Conservation (phyloP, 2,797 vertebrate species). For the Limosa lapponica region DNA sequence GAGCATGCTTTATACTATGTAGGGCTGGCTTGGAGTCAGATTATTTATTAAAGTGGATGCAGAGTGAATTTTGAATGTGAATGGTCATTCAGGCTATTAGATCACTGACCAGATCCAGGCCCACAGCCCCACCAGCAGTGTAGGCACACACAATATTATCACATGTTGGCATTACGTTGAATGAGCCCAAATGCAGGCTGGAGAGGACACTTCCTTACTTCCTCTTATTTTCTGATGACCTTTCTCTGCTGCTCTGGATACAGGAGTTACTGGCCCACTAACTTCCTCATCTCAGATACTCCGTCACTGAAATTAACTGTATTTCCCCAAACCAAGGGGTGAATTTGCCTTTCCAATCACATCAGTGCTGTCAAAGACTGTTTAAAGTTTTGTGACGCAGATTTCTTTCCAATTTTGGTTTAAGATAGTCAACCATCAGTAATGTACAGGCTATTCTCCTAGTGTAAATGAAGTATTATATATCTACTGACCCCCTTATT, state of each 20-base stretch:
- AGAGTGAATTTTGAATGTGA: background rate
- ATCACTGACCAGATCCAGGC: background rate
- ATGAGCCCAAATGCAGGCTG: background rate
- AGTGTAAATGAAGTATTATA: background rate
- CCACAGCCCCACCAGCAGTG: accelerated
- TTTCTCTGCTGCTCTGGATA: background rate
- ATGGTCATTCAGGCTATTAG: background rate
- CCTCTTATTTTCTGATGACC: background rate
- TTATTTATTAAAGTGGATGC: background rate
- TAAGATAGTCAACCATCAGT: background rate
- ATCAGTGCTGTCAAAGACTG: background rate
- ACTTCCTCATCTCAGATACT: background rate
- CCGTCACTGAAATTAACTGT: background rate
- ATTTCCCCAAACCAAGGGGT: background rate
- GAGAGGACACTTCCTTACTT: background rate
- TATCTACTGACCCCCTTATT: background rate
- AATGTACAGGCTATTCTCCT: background rate
- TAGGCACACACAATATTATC: background rate
- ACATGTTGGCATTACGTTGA: background rate
- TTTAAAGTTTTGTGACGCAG: background rate
- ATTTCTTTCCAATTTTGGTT: background rate
- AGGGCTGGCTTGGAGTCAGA: background rate
- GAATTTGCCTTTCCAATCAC: background rate
- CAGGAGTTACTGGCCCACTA: background rate
- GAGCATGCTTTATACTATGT: background rate